Evolutionary conservation across 2,888 invertebrate genomes (phyloP).

Genomic region (Heterodera filipjevi): DNA sequence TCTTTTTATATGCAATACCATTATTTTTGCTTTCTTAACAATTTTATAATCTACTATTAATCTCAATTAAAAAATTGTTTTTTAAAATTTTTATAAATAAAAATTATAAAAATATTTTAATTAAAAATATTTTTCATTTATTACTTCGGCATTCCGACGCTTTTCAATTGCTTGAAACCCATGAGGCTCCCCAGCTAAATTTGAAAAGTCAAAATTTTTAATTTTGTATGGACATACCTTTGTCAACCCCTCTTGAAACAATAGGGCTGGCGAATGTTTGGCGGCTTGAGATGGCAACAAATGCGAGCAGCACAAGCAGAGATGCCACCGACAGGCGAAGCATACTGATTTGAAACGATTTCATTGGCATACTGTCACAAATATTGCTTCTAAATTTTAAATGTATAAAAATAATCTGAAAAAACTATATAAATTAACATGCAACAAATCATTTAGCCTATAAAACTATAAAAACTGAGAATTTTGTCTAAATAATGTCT

Average conservation of each 20-base stretch:
- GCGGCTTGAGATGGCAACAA: background rate
- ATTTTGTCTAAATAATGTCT: too few species aligned
- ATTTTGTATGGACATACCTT: background rate
- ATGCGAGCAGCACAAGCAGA: background rate
- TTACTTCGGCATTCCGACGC: slow-evolving; percentile 17
- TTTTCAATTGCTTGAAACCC: background rate
- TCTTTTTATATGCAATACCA: background rate
- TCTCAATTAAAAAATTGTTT: too few species aligned
- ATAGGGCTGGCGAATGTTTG: background rate
- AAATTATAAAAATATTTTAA: too few species aligned
- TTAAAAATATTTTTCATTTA: too few species aligned
- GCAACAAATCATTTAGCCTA: too few species aligned
- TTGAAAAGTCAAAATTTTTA: background rate
- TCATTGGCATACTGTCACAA: background rate
- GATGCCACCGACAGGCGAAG: background rate
- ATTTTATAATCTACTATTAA: too few species aligned
- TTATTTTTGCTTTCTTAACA: too few species aligned
- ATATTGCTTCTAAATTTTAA: background rate
- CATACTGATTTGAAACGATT: background rate
- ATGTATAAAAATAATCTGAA: too few species aligned
- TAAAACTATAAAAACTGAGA: too few species aligned
- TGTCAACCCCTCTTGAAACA: background rate
- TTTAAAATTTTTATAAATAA: too few species aligned
- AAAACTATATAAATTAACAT: too few species aligned
- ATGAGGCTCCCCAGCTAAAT: background rate